Evolutionary conservation across 1,140 invertebrate genomes (phyloP), one percentile per base, ranked within the genome.

Genomic region (Hylyphantes graminicola): DNA sequence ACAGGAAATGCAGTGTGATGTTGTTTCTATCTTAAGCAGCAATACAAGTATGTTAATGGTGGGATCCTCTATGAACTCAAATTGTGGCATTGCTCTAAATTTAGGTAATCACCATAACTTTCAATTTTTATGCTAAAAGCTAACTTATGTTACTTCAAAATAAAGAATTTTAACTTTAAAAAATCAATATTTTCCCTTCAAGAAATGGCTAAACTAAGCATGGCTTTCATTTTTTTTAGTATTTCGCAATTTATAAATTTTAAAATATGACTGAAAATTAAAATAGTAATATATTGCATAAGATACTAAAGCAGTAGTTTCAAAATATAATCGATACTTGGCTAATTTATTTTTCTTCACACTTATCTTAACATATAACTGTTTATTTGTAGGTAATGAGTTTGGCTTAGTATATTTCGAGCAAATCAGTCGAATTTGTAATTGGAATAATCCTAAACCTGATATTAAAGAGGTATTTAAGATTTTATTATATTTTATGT

Each of bases 81-180:
- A 80, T 11, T 80, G 77, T 61, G 67, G 70, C 17, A 70, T 80
- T 80, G 77, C 77, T 57, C 48, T 80, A 13, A 70, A 80, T 70
- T 80, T 80, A 48, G 65, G 77, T 80, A 70, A 59, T 13, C 57
- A 48, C 12, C 54, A 15, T 19, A 67, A 67, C 19, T 67, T 19
- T 21, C 35, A 35, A 35, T 35, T 35, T 21, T 67, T 67, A 67
- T 67, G 3, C n/a, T n/a, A n/a, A n/a, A n/a, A n/a, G n/a, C n/a
- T n/a, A 4, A 35, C 35, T 67, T 67, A 7, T 3, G 19, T 9
- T 67, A 12, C 35, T 67, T 5, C 7, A 7, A 10, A 2, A 50
- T 2, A 48, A 67, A 48, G 0, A 65, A 35, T 9, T 11, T 35
- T 65, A 19, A 2, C 1, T 11, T 48, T 10, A 10, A 0, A 19